phyloP scores from a whole-genome alignment of 2,113 vertebrate genomes.

The Aythya baeri region DNA sequence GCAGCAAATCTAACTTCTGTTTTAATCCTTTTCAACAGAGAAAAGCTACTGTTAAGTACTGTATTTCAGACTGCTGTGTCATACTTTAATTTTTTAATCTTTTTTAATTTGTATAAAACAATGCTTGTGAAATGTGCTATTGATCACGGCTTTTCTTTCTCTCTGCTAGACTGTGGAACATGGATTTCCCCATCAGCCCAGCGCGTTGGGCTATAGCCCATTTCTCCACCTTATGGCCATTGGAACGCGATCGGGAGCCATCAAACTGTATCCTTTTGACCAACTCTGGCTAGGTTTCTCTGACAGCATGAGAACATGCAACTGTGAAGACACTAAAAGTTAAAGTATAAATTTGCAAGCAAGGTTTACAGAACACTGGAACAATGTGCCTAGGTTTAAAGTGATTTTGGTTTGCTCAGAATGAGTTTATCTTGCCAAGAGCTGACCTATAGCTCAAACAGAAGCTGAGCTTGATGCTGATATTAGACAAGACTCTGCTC shows the following conservation, averaged over 20 bases:
- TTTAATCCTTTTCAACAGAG: neutral
- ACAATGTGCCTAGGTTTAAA: neutral
- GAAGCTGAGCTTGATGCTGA: conserved; percentile 15
- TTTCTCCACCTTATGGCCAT: conserved; percentile 91
- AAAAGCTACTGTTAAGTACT: neutral
- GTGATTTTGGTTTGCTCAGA: neutral
- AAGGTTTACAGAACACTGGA: neutral
- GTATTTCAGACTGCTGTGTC: neutral
- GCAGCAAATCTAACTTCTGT: neutral
- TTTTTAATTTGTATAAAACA: accelerated
- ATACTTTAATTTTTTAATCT: neutral
- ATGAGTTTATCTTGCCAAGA: neutral
- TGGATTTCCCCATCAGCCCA: conserved; percentile 98
- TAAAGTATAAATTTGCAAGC: neutral
- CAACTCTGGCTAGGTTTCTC: neutral
- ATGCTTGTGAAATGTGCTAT: neutral
- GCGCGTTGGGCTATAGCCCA: conserved; percentile 91
- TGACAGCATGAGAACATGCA: neutral
- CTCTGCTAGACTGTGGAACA: conserved; percentile 92
- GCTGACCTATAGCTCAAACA: neutral
- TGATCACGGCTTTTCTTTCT: neutral
- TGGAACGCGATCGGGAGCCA: conserved; percentile 92
- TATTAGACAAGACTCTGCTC: neutral
- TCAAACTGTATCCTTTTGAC: conserved; percentile 94
- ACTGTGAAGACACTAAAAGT: neutral